Evolutionary conservation across 2,888 invertebrate species (phyloP).

Genomic region (Margaritifera margaritifera): DNA sequence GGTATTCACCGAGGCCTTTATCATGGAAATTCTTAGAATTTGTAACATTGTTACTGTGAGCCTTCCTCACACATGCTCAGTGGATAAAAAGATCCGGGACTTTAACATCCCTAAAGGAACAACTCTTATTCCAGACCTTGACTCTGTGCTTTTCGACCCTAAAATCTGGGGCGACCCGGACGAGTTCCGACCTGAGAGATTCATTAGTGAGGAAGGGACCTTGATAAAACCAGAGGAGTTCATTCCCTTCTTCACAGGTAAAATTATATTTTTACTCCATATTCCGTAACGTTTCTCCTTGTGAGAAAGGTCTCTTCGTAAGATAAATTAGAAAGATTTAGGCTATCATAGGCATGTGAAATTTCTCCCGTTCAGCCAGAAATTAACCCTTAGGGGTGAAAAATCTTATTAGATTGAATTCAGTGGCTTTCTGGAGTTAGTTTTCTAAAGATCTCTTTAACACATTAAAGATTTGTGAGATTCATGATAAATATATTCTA

Average conservation of each 20-base stretch:
- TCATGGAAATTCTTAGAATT: neutral
- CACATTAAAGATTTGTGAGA: too few relatives aligned
- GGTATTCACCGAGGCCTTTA: too few relatives aligned
- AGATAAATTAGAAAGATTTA: too few relatives aligned
- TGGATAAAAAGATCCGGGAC: neutral
- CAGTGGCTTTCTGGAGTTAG: too few relatives aligned
- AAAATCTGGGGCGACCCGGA: neutral
- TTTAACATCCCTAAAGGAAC: neutral
- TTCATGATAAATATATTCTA: too few relatives aligned
- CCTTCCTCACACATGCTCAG: neutral
- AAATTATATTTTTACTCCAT: neutral
- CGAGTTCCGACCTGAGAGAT: conserved; percentile 1
- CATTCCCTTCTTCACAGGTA: conserved; percentile 2
- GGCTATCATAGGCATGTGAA: too few relatives aligned
- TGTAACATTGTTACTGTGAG: neutral
- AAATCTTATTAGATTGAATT: too few relatives aligned
- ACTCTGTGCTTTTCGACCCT: neutral
- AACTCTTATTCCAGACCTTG: neutral
- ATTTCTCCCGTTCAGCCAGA: too few relatives aligned
- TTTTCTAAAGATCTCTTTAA: too few relatives aligned
- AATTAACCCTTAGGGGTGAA: too few relatives aligned
- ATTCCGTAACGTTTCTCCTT: too few relatives aligned
- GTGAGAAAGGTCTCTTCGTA: too few relatives aligned
- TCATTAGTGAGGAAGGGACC: neutral
- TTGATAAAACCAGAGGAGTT: neutral